A percentile compares a stretch with the other conserved stretches of the same genome.
These are phyloP conservation scores for Alca torda DNA, from an alignment of 2,797 vertebrate species.

Conservation along the genomic window DNA sequence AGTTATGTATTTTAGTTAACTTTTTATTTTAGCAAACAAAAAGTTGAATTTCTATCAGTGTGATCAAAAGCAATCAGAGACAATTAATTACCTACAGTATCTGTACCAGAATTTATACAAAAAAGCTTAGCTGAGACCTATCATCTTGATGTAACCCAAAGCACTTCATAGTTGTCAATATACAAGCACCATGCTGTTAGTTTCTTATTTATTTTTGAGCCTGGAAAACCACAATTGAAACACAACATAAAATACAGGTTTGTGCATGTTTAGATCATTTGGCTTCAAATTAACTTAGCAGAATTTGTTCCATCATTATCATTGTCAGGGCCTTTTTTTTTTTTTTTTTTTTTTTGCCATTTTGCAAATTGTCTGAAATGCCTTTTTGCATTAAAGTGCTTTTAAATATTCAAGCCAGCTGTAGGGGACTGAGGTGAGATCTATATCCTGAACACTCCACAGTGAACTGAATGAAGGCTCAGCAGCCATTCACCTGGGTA, in stretches of 20 bases:
- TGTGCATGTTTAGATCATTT: not conserved
- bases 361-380: not conserved
- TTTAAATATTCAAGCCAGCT: not conserved
- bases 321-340: not conserved
- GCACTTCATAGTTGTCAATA: not conserved
- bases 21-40: not conserved
- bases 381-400: not conserved
- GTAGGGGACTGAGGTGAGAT: not conserved
- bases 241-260: not conserved
- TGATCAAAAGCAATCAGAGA: not conserved
- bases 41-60: not conserved
- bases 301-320: fast-evolving
- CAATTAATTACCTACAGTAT: not conserved
- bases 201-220: not conserved
- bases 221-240: not conserved
- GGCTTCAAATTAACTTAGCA: not conserved
- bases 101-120: not conserved
- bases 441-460: not conserved
- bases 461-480: not conserved
- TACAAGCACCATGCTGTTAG: fast-evolving
- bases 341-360: not conserved
- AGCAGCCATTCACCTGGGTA: not conserved
- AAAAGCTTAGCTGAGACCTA: not conserved
- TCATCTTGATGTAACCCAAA: not conserved
- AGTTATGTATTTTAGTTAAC: not conserved